Evolutionary conservation across 2,797 vertebrate genomes (phyloP).

Genomic region (Danionella dracula): DNA sequence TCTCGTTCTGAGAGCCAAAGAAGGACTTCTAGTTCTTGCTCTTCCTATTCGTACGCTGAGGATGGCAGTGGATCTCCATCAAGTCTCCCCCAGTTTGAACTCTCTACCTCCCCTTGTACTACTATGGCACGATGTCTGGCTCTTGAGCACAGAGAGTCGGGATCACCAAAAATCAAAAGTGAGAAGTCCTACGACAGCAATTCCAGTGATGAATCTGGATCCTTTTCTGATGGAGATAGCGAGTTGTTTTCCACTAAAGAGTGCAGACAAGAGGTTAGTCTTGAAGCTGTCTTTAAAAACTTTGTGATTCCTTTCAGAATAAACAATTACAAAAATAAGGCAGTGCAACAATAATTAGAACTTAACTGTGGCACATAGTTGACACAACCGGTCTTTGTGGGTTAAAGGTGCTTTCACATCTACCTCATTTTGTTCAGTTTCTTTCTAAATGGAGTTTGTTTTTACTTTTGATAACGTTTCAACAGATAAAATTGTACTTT

Average conservation of each 20-base stretch:
- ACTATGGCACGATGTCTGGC: constrained; percentile 80
- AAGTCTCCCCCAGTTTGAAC: constrained; percentile 85
- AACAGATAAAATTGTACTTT: too few relatives aligned
- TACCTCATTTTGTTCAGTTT: too few relatives aligned
- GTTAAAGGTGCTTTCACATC: too few relatives aligned
- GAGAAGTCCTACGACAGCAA: constrained; percentile 87
- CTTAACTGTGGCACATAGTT: too few relatives aligned
- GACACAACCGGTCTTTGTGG: too few relatives aligned
- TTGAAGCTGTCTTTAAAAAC: too few relatives aligned
- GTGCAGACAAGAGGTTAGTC: constrained; percentile 85
- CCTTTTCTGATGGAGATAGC: constrained; percentile 94
- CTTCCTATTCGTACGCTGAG: constrained; percentile 86
- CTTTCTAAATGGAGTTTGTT: too few relatives aligned
- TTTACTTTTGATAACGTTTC: too few relatives aligned
- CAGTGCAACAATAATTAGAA: too few relatives aligned
- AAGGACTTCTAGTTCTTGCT: constrained; percentile 84
- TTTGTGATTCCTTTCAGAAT: too few relatives aligned
- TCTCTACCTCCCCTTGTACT: constrained; percentile 84
- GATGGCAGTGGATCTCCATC: constrained; percentile 85
- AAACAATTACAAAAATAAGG: too few relatives aligned
- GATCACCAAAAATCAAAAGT: constrained; percentile 84
- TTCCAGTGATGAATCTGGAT: constrained; percentile 92
- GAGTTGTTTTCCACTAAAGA: constrained; percentile 86
- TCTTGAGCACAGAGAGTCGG: constrained; percentile 75
- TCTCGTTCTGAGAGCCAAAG: constrained; percentile 78